These are phyloP conservation scores for Aeoliscus strigatus DNA, from an alignment of 2,797 vertebrate species.

Conservation along the genomic window DNA sequence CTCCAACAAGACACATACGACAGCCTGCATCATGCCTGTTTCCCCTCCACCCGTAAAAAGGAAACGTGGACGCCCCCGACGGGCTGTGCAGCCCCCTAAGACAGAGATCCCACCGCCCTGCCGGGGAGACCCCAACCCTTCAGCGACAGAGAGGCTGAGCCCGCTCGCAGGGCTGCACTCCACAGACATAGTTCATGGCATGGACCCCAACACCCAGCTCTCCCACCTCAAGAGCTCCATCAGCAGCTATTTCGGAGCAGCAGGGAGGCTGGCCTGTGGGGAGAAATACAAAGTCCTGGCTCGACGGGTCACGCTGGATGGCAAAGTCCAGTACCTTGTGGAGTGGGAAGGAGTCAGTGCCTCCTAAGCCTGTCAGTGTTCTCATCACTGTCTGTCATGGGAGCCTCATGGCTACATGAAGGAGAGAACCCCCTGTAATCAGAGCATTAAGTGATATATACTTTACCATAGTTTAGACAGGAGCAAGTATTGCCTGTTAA, in stretches of 20 bases:
- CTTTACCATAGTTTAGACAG: conserved; percentile 42
- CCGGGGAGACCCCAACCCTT: conserved; percentile 56
- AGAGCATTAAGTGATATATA: conserved; percentile 52
- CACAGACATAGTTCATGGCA: conserved; percentile 89
- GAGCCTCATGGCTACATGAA: conserved; percentile 22
- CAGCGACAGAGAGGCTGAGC: conserved; percentile 62
- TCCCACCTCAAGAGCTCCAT: conserved; percentile 97
- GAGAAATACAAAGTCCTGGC: conserved; percentile 95
- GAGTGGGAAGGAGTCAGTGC: conserved; percentile 98
- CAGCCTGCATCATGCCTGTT: conserved; percentile 83
- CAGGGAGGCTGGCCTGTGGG: conserved; percentile 94
- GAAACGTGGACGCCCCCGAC: conserved; percentile 88
- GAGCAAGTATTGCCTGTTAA: conserved; percentile 24
- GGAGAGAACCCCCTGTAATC: conserved; percentile 30
- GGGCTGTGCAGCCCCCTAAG: conserved; percentile 85
- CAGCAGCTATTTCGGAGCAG: conserved; percentile 95
- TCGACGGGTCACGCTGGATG: conserved; percentile 90
- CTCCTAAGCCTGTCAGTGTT: conserved; percentile 75
- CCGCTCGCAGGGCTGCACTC: conserved; percentile 84
- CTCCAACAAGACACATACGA: conserved; percentile 82
- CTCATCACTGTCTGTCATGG: conserved; percentile 20
- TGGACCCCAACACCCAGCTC: conserved; percentile 91
- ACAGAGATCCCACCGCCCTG: conserved; percentile 75
- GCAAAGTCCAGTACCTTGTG: conserved; percentile 98
- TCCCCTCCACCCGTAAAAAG: conserved; percentile 83